Evolutionary conservation across 1,140 invertebrate genomes (phyloP).

Genomic region (Drosophila obscura): DNA sequence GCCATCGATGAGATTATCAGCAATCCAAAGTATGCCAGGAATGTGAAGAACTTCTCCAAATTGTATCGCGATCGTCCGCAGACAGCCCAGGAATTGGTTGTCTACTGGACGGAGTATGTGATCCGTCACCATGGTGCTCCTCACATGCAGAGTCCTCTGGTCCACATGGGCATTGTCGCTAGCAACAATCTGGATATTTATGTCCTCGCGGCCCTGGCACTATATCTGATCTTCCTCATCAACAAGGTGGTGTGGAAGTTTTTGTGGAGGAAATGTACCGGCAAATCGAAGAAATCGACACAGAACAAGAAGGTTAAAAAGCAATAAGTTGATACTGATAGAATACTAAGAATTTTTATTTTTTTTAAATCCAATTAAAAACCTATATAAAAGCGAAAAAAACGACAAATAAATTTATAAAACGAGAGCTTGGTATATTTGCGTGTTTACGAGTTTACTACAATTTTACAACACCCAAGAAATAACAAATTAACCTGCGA

Average conservation of each 20-base stretch:
- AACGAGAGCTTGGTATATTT: not conserved
- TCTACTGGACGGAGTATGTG: slow-evolving; percentile 81
- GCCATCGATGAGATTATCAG: slow-evolving; percentile 59
- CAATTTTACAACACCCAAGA: no score
- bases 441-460: no score
- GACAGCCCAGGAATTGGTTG: slow-evolving; percentile 59
- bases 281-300: slow-evolving; percentile 37
- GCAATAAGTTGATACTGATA: slow-evolving; percentile 29
- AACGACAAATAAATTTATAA: slow-evolving; percentile 9
- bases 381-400: not conserved
- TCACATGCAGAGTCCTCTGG: slow-evolving; percentile 83
- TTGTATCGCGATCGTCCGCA: slow-evolving; percentile 78
- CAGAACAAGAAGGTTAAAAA: slow-evolving; percentile 64
- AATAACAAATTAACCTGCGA: no score
- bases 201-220: slow-evolving; percentile 19
- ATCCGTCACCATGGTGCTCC: slow-evolving; percentile 84
- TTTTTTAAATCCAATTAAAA: slow-evolving; percentile 7
- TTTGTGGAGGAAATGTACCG: slow-evolving; percentile 49
- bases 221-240: slow-evolving; percentile 40
- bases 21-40: slow-evolving; percentile 65
- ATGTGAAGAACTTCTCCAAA: slow-evolving; percentile 62
- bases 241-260: slow-evolving; percentile 56
- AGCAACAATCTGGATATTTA: slow-evolving; percentile 62
- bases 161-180: slow-evolving; percentile 67
- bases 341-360: slow-evolving; percentile 7